Evolutionary conservation across 2,797 vertebrate species (phyloP).

Genomic region (Oryzias dopingdopingensis): DNA sequence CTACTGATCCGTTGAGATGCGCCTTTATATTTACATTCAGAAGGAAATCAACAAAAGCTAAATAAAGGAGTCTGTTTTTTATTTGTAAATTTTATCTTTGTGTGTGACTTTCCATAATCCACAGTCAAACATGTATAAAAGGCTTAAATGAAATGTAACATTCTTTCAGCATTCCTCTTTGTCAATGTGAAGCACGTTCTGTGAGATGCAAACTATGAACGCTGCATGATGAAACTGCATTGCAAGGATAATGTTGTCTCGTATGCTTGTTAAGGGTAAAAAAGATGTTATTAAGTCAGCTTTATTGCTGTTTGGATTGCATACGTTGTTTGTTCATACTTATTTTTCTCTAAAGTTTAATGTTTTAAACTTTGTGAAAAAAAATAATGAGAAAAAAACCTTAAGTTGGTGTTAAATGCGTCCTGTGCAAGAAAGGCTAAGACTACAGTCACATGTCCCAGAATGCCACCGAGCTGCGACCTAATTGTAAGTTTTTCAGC

Average conservation of each 20-base stretch:
- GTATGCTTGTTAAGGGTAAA: constrained; percentile 39
- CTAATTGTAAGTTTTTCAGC: too few species aligned
- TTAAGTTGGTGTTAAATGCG: background rate
- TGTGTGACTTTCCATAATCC: constrained; percentile 1
- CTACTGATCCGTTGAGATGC: background rate
- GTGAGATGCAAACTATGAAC: constrained; percentile 39
- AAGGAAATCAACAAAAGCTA: background rate
- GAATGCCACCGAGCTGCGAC: too few species aligned
- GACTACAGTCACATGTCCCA: too few species aligned
- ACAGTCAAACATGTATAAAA: constrained; percentile 5
- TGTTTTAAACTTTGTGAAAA: background rate
- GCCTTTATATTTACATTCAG: background rate
- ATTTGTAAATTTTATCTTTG: too few species aligned
- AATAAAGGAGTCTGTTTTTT: background rate
- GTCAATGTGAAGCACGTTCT: constrained; percentile 31
- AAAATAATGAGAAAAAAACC: background rate
- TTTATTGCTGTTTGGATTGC: constrained; percentile 14
- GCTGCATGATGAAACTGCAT: constrained; percentile 55
- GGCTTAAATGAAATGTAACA: constrained; percentile 17
- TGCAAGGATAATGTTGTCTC: constrained; percentile 39
- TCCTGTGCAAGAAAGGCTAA: constrained; percentile 3
- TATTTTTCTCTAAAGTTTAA: constrained; percentile 3
- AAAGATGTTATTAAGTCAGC: constrained; percentile 24
- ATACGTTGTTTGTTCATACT: constrained; percentile 6
- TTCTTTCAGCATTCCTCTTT: constrained; percentile 23